Conservation (phyloP, 2,113 vertebrate genomes). For the Muntiacus muntjak region DNA sequence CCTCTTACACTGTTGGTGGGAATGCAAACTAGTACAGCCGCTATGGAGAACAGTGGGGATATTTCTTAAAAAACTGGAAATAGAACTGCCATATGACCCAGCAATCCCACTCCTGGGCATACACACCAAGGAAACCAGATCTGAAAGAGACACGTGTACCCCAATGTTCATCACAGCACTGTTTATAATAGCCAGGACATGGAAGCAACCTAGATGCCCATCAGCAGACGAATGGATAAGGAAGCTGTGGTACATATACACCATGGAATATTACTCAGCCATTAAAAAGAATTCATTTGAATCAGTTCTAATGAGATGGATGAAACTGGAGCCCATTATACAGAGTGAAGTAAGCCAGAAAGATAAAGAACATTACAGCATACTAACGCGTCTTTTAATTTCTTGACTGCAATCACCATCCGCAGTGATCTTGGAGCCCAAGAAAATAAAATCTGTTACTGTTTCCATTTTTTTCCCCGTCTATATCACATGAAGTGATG, state of each 20-base stretch:
- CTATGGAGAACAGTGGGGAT: too few relatives aligned
- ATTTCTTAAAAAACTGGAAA: too few relatives aligned
- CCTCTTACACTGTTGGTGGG: too few relatives aligned
- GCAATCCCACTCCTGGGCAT: too few relatives aligned
- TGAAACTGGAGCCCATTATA: background rate
- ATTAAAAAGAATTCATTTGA: background rate
- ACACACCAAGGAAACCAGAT: fast-evolving
- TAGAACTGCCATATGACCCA: too few relatives aligned
- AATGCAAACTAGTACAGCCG: too few relatives aligned
- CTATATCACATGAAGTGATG: background rate
- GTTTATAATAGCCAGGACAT: too few relatives aligned
- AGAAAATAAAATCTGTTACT: background rate
- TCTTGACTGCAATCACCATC: background rate
- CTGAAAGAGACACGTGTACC: too few relatives aligned
- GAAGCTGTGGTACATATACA: too few relatives aligned
- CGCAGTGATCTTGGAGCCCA: background rate
- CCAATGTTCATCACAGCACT: too few relatives aligned
- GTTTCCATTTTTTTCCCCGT: background rate
- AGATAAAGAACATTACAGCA: background rate
- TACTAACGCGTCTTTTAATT: background rate
- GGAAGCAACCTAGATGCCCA: too few relatives aligned
- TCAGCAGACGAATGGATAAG: fast-evolving
- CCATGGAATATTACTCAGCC: too few relatives aligned
- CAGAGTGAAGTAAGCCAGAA: background rate
- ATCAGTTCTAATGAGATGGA: background rate